Evolutionary conservation across 2,797 vertebrate species (phyloP).

Genomic region (Prunella strophiata): DNA sequence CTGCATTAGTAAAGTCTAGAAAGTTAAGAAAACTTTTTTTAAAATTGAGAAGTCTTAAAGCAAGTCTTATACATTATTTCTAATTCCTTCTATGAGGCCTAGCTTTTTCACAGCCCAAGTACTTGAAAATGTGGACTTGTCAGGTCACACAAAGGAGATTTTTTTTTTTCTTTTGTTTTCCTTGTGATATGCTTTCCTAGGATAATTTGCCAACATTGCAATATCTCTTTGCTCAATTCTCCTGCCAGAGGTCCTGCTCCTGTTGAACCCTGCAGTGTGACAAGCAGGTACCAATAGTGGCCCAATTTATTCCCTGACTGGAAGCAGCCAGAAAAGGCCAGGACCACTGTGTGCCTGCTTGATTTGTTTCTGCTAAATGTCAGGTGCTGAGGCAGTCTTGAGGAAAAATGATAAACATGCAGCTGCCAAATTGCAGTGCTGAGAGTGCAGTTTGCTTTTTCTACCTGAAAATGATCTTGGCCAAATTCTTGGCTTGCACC

Average conservation of each 20-base stretch:
- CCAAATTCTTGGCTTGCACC: background rate
- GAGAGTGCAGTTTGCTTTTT: background rate
- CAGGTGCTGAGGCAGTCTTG: background rate
- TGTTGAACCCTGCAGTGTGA: background rate
- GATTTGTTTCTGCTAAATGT: background rate
- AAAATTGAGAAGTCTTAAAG: background rate
- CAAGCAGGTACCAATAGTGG: background rate
- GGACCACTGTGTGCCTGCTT: background rate
- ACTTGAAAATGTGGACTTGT: background rate
- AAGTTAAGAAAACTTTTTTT: background rate
- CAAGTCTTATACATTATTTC: background rate
- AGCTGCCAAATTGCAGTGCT: background rate
- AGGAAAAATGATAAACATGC: background rate
- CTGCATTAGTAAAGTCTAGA: background rate
- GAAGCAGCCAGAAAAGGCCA: background rate
- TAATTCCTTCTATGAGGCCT: background rate
- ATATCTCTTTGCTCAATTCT: background rate
- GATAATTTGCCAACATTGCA: background rate
- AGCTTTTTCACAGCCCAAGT: background rate
- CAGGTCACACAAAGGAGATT: background rate
- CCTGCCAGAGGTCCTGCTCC: background rate
- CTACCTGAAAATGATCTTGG: rapidly evolving
- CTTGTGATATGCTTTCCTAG: background rate
- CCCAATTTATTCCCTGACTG: background rate
- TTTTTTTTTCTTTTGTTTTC: background rate